A percentile compares a stretch with the other conserved stretches of the same genome.
Evolutionary conservation across 2,113 vertebrate genomes (phyloP).

Genomic region (Suricata suricatta): DNA sequence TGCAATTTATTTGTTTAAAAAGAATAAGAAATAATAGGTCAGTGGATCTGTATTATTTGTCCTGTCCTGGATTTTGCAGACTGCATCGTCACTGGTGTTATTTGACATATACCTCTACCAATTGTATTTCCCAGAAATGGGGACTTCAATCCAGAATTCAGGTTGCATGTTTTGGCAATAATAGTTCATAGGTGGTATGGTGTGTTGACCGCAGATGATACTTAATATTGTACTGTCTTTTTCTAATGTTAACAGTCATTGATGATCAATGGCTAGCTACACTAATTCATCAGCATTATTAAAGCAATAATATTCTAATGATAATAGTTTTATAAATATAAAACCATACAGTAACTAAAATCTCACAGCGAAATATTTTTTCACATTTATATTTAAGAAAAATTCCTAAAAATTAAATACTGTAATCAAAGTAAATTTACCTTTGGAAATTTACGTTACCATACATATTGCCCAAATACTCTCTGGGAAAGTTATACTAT

Average conservation of each 20-base stretch:
- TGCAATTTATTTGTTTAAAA: neutral
- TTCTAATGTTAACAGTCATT: neutral
- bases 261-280: neutral
- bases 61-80: neutral
- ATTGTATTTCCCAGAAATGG: neutral
- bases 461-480: neutral
- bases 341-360: neutral
- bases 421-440: slow-evolving; percentile 12
- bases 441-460: slow-evolving; percentile 34
- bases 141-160: neutral
- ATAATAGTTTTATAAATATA: neutral
- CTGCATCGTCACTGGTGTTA: neutral
- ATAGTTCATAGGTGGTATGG: neutral
- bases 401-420: neutral
- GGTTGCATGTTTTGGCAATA: neutral
- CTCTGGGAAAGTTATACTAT: neutral
- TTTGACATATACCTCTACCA: neutral
- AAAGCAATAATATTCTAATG: neutral
- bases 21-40: neutral
- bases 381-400: neutral
- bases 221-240: neutral
- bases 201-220: neutral
- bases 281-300: neutral
- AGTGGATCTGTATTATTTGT: neutral
- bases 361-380: neutral